Percentiles rank a stretch among this genome's conserved stretches.
phyloP scores from a whole-genome alignment of 2,888 invertebrate genomes.

The Ormyrus thymus region DNA sequence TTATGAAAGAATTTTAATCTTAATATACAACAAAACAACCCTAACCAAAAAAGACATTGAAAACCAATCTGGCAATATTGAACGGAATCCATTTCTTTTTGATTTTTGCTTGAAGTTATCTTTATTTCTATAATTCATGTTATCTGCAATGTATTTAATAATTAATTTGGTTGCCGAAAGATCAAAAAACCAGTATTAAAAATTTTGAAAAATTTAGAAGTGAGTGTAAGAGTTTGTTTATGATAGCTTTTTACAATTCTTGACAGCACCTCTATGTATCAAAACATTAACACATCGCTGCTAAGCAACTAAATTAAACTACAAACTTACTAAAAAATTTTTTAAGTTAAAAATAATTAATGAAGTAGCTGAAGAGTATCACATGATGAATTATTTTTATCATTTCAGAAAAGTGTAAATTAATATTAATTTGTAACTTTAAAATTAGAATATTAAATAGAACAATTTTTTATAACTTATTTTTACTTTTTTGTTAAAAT shows the following conservation, averaged over 20 bases:
- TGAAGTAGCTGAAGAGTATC: too few relatives aligned
- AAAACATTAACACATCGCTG: conserved; percentile 41
- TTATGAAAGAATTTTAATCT: too few relatives aligned
- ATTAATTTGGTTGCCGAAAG: conserved; percentile 34
- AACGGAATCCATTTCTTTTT: conserved; percentile 49
- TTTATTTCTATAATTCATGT: conserved; percentile 48
- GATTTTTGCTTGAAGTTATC: conserved; percentile 49
- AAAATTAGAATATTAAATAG: neutral
- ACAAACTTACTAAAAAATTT: too few relatives aligned
- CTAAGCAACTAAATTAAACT: conserved; percentile 44
- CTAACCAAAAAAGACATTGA: conserved; percentile 52
- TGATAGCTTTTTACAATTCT: neutral
- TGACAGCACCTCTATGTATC: conserved; percentile 29
- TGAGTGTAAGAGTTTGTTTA: conserved; percentile 9
- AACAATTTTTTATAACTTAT: too few relatives aligned
- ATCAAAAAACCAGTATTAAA: conserved; percentile 41
- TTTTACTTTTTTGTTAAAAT: too few relatives aligned
- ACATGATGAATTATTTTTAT: too few relatives aligned
- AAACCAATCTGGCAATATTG: conserved; percentile 52
- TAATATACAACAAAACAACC: neutral
- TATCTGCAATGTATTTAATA: conserved; percentile 20
- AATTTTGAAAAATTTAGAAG: conserved; percentile 44
- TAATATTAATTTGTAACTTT: neutral
- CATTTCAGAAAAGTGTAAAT: too few relatives aligned
- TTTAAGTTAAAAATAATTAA: too few relatives aligned